Percentiles rank a stretch among this genome's conserved stretches.
Evolutionary conservation across 2,888 invertebrate genomes (phyloP).

Genomic region (Chalcosyrphus nemorum): DNA sequence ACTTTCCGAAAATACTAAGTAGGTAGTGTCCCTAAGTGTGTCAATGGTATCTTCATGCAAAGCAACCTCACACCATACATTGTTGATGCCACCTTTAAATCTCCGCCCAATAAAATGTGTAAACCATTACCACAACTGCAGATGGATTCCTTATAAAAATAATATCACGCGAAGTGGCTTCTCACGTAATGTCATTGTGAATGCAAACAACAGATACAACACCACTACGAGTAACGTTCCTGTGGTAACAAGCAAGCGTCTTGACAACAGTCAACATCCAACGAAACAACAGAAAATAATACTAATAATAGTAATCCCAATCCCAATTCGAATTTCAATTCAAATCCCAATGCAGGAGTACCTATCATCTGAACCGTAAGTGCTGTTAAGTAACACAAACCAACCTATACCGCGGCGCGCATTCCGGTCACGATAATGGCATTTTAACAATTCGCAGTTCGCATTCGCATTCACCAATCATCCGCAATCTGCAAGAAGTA

Average conservation of each 20-base stretch:
- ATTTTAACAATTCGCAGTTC: conserved; percentile 66
- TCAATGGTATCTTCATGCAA: conserved; percentile 11
- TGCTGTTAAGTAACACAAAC: conserved; percentile 69
- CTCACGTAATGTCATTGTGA: conserved; percentile 68
- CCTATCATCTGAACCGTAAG: conserved; percentile 41
- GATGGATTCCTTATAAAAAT: conserved; percentile 15
- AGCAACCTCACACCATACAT: background rate
- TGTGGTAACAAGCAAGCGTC: conserved; percentile 53
- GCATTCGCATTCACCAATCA: conserved; percentile 67
- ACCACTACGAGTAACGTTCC: conserved; percentile 26
- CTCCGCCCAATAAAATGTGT: conserved; percentile 8
- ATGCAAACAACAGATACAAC: conserved; percentile 31
- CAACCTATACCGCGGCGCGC: conserved; percentile 27
- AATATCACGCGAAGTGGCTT: conserved; percentile 63
- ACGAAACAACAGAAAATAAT: conserved; percentile 27
- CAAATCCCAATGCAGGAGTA: conserved; percentile 30
- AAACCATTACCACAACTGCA: background rate
- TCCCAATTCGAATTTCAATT: conserved; percentile 47
- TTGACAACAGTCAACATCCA: conserved; percentile 10
- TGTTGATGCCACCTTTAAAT: background rate
- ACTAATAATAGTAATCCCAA: conserved; percentile 41
- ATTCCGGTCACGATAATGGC: conserved; percentile 72
- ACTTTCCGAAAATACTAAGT: background rate
- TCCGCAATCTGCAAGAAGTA: conserved; percentile 47
- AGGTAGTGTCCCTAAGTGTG: conserved; percentile 16